phyloP scores from a whole-genome alignment of 2,113 vertebrate species.

The Rhegmatorhina hoffmannsi region DNA sequence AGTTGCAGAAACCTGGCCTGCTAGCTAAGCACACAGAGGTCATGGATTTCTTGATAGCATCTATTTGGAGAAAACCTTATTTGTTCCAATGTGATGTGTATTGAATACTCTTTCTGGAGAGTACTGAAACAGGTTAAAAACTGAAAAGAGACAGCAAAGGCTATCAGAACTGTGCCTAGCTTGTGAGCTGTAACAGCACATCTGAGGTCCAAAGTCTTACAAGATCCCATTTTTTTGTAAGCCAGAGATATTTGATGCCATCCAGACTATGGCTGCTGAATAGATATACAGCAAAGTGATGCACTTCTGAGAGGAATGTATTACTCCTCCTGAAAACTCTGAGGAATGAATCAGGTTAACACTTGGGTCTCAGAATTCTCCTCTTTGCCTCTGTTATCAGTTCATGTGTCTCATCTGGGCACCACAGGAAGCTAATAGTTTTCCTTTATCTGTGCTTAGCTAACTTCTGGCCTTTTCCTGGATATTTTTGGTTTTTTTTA shows the following conservation, averaged over 20 bases:
- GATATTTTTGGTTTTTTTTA: neutral
- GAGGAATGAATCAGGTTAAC: neutral
- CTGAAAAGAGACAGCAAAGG: neutral
- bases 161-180: neutral
- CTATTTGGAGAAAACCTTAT: neutral
- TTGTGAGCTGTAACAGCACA: neutral
- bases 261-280: neutral
- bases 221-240: neutral
- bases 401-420: neutral
- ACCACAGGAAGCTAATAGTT: neutral
- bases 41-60: neutral
- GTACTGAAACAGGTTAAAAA: neutral
- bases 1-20: neutral
- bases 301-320: neutral
- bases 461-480: neutral
- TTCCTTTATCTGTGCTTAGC: neutral
- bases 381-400: neutral
- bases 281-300: neutral
- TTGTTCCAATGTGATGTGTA: fast-evolving
- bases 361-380: neutral
- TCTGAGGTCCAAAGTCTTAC: neutral
- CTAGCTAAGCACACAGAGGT: neutral
- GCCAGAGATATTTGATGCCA: fast-evolving
- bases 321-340: neutral
- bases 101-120: neutral